Percentiles rank a stretch among this genome's conserved stretches.
Conservation (phyloP, 2,797 vertebrate species). For the Prunella strophiata region DNA sequence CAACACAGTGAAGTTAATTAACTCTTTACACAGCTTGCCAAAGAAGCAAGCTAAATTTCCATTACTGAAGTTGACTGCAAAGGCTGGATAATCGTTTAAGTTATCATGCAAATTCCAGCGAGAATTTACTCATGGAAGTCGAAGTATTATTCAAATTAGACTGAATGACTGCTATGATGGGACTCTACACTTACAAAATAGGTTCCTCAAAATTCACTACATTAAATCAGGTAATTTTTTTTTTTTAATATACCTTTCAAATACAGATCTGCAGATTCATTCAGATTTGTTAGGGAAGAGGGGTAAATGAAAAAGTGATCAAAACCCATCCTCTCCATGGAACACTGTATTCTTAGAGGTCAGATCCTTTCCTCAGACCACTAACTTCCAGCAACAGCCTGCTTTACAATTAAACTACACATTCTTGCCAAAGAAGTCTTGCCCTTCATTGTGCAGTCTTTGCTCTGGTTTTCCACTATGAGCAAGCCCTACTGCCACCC, state of each 20-base stretch:
- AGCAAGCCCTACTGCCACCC: not conserved
- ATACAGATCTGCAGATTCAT: not conserved
- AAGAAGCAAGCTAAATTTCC: slow-evolving; percentile 12
- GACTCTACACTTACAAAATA: not conserved
- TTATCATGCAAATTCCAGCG: not conserved
- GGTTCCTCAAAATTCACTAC: not conserved
- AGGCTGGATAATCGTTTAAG: not conserved
- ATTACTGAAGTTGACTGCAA: not conserved
- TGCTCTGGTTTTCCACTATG: not conserved
- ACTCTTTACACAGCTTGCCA: slow-evolving; percentile 29
- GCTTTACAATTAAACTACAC: not conserved
- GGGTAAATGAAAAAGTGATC: not conserved
- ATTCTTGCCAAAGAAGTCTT: not conserved
- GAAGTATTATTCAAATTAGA: not conserved
- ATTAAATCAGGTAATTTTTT: not conserved
- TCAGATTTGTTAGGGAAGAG: not conserved
- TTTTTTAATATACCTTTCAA: not conserved
- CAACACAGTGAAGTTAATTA: slow-evolving; percentile 14
- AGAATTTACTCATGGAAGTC: not conserved
- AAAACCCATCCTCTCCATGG: not conserved
- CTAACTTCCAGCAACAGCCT: not conserved
- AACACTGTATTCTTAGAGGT: not conserved
- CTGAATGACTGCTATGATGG: not conserved
- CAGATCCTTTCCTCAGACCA: not conserved
- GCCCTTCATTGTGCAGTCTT: not conserved